Conservation (phyloP, 2,888 invertebrate species). For the Pterobdella sp. region DNA sequence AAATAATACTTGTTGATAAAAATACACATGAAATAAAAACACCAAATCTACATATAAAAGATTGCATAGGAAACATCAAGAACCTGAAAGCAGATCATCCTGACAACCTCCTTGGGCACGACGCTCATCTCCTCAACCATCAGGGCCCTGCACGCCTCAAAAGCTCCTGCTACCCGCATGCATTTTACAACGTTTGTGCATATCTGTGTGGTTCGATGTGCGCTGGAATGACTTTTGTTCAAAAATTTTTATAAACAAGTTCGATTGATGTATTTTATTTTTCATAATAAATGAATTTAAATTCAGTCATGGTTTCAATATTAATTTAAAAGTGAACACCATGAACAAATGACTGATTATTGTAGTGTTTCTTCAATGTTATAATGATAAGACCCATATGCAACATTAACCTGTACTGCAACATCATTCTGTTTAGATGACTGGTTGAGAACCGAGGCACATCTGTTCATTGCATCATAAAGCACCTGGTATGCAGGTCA, state of each 20-base stretch:
- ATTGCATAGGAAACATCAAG: constrained; percentile 33
- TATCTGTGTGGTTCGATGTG: constrained; percentile 57
- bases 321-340: no score
- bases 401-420: constrained; percentile 65
- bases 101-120: constrained; percentile 70
- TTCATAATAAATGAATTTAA: no score
- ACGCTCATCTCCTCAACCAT: constrained; percentile 74
- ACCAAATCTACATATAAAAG: no score
- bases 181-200: constrained; percentile 83
- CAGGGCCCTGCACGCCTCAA: constrained; percentile 80
- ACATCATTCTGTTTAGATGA: constrained; percentile 71
- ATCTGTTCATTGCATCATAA: constrained; percentile 82
- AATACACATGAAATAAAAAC: no score
- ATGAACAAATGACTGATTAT: no score
- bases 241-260: no score
- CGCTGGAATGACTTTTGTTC: no score
- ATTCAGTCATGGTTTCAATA: no score
- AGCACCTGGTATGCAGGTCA: constrained; percentile 54
- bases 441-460: constrained; percentile 77
- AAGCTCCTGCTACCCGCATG: constrained; percentile 89
- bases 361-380: no score
- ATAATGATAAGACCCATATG: no score
- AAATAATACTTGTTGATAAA: no score
- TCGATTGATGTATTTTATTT: no score
- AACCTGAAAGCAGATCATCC: constrained; percentile 77